Percentiles rank a stretch among this genome's conserved stretches.
Evolutionary conservation across 2,888 invertebrate species (phyloP).

Genomic region (Eupithecia vulgata): DNA sequence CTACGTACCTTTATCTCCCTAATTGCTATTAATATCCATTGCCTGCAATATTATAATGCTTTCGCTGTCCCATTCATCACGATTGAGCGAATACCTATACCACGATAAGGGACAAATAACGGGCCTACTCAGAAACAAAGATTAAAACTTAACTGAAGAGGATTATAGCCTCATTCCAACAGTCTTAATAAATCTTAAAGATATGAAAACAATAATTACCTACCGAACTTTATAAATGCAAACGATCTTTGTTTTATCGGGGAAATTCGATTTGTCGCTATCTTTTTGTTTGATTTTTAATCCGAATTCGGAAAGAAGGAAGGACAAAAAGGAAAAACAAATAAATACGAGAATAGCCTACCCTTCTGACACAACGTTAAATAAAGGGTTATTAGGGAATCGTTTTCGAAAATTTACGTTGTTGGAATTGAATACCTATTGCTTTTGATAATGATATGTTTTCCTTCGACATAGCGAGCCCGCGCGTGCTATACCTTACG

Average conservation of each 20-base stretch:
- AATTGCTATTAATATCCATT: constrained; percentile 35
- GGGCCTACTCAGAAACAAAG: constrained; percentile 35
- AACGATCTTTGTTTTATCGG: neutral
- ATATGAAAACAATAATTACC: constrained; percentile 29
- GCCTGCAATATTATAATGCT: constrained; percentile 30
- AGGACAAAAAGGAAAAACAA: neutral
- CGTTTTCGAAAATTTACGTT: neutral
- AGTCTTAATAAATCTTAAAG: constrained; percentile 25
- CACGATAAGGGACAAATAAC: constrained; percentile 33
- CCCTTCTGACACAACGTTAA: constrained; percentile 7
- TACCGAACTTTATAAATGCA: constrained; percentile 13
- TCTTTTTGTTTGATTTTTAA: neutral
- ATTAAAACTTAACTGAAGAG: constrained; percentile 29
- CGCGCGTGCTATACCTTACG: neutral
- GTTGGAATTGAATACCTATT: neutral
- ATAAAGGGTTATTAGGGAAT: constrained; percentile 5
- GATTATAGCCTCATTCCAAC: constrained; percentile 29
- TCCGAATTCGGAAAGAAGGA: neutral
- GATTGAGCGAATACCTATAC: constrained; percentile 24
- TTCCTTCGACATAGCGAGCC: neutral
- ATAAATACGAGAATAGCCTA: neutral
- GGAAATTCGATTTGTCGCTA: neutral
- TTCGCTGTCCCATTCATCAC: constrained; percentile 30
- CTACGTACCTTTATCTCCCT: constrained; percentile 21
- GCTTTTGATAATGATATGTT: neutral